These are phyloP conservation scores for Elgonia sp. DNA, from an alignment of 2,888 invertebrate genomes.

Conservation along the genomic window DNA sequence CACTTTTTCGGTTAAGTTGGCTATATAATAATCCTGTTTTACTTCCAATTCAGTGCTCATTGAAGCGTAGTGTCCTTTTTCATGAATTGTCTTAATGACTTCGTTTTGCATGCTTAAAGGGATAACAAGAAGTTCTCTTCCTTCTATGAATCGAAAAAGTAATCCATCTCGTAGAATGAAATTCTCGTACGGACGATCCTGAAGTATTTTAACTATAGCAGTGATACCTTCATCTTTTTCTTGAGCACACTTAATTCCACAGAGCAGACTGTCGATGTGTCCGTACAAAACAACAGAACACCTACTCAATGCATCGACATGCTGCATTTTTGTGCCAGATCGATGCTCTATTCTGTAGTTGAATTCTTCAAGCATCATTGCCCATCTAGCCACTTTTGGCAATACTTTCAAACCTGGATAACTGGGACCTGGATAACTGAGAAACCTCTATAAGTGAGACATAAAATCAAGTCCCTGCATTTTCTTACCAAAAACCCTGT, in stretches of 20 bases:
- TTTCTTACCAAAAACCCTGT: no score
- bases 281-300: slow-evolving; percentile 6
- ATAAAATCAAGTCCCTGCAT: no score
- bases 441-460: no score
- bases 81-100: slow-evolving; percentile 1
- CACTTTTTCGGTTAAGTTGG: no score
- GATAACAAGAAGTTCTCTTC: slow-evolving; percentile 12
- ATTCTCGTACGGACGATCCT: slow-evolving; percentile 5
- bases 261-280: background rate
- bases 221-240: slow-evolving; percentile 1
- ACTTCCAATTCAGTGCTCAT: background rate
- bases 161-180: background rate
- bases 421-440: no score
- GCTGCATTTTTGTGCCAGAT: slow-evolving; percentile 9
- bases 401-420: no score
- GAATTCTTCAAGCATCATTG: slow-evolving; percentile 40
- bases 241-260: background rate
- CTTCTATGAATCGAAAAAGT: slow-evolving; percentile 1
- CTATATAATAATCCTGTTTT: background rate
- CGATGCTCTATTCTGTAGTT: slow-evolving; percentile 37
- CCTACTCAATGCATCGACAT: slow-evolving; percentile 56
- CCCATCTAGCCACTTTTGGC: slow-evolving; percentile 41
- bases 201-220: background rate
- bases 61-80: background rate
- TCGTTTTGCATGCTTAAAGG: background rate